Conservation (phyloP, 2,888 invertebrate genomes). For the Cosmopolites sordidus region DNA sequence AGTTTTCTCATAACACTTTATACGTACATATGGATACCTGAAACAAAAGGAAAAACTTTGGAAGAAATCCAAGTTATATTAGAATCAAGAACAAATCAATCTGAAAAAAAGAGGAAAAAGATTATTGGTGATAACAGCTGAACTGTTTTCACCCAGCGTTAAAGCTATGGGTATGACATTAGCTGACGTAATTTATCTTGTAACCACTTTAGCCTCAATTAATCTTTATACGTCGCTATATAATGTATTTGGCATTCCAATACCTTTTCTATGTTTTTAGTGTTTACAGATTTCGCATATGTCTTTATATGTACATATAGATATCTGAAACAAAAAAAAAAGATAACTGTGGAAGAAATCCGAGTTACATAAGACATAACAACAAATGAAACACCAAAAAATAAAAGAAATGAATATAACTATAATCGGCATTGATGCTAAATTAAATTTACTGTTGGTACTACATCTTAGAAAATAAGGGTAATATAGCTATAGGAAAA, state of each 20-base stretch:
- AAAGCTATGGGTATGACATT: conserved; percentile 46
- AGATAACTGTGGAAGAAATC: conserved; percentile 43
- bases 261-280: conserved; percentile 44
- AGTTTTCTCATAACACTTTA: conserved; percentile 41
- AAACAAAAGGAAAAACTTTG: conserved; percentile 43
- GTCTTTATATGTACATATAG: conserved; percentile 39
- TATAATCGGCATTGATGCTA: too few species aligned
- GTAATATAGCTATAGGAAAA: too few species aligned
- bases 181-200: conserved; percentile 42
- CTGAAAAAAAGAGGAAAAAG: too few species aligned
- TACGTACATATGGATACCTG: conserved; percentile 40
- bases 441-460: too few species aligned
- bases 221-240: conserved; percentile 39
- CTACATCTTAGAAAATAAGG: too few species aligned
- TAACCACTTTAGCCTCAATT: conserved; percentile 40
- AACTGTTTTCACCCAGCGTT: conserved; percentile 44
- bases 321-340: conserved; percentile 45
- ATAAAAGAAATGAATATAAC: too few species aligned
- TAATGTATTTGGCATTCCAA: conserved; percentile 37
- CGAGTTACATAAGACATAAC: conserved; percentile 40
- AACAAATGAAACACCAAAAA: too few species aligned
- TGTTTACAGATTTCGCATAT: conserved; percentile 37
- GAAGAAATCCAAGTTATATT: conserved; percentile 44
- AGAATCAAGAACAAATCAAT: conserved; percentile 34
- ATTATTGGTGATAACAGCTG: conserved; percentile 44